Conservation (phyloP, 2,113 vertebrate species). For the Echinops telfairi region DNA sequence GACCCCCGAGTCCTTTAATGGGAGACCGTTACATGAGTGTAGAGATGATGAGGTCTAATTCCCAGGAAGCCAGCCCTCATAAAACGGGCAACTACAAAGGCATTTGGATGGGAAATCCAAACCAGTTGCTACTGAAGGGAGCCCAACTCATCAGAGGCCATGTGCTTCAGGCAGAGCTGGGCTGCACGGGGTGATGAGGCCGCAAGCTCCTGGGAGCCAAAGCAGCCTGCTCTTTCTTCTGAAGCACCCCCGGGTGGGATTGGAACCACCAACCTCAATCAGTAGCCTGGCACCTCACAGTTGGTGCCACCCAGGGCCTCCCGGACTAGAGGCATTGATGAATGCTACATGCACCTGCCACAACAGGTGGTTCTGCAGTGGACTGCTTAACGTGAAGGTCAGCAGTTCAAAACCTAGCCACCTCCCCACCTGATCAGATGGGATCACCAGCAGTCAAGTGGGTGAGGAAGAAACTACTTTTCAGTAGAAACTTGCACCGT, state of each 20-base stretch:
- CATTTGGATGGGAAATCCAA: not conserved
- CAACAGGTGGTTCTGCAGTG: not conserved
- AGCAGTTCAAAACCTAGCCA: not conserved
- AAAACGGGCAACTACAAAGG: not conserved
- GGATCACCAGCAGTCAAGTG: not conserved
- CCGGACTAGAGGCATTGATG: not conserved
- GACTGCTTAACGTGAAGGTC: no score
- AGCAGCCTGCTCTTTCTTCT: not conserved
- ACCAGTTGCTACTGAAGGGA: not conserved
- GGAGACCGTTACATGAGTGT: not conserved
- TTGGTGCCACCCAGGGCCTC: not conserved
- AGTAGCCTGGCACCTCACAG: not conserved
- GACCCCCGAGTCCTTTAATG: not conserved
- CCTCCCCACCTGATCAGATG: not conserved
- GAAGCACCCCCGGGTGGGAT: not conserved
- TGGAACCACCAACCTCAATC: not conserved
- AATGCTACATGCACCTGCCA: not conserved
- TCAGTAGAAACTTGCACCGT: not conserved
- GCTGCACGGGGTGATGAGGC: not conserved
- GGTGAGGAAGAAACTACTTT: not conserved
- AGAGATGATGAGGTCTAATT: not conserved
- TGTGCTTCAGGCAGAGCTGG: not conserved
- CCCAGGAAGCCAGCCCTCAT: not conserved
- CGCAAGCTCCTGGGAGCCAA: not conserved
- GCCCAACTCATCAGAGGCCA: not conserved